phyloP scores from a whole-genome alignment of 2,888 invertebrate genomes.

The Drosophila robusta region DNA sequence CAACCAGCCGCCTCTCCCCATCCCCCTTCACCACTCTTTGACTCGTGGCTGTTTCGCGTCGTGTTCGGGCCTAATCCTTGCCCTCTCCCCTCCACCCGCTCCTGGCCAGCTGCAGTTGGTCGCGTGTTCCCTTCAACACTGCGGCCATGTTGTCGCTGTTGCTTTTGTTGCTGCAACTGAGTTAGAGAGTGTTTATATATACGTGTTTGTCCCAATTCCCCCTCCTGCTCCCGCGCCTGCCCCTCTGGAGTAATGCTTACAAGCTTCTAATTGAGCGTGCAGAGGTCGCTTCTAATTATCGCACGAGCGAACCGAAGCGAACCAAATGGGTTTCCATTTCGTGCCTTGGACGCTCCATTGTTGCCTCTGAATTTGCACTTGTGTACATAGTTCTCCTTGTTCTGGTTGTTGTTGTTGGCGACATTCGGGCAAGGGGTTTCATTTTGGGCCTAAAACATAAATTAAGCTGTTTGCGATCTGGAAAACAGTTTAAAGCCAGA shows the following conservation, averaged over 20 bases:
- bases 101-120: constrained; percentile 43
- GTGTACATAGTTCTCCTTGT: constrained; percentile 28
- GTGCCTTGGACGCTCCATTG: constrained; percentile 62
- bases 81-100: not conserved
- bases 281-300: constrained; percentile 75
- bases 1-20: constrained; percentile 25
- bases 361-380: constrained; percentile 46
- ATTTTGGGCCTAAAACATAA: constrained; percentile 67
- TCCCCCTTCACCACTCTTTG: constrained; percentile 5
- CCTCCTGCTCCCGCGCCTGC: not conserved
- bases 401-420: constrained; percentile 53
- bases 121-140: constrained; percentile 61
- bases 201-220: constrained; percentile 34
- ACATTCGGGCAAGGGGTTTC: constrained; percentile 64
- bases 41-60: constrained; percentile 9
- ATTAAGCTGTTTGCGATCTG: constrained; percentile 69
- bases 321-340: constrained; percentile 63
- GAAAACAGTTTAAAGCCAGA: constrained; percentile 58
- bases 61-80: constrained; percentile 24
- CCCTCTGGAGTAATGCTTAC: constrained; percentile 44
- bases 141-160: constrained; percentile 24
- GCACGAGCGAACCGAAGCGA: constrained; percentile 45
- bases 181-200: constrained; percentile 52
- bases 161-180: constrained; percentile 20
- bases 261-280: constrained; percentile 78